These are phyloP conservation scores for Lithobates pipiens DNA, from an alignment of 2,797 vertebrate species.

Conservation along the genomic window DNA sequence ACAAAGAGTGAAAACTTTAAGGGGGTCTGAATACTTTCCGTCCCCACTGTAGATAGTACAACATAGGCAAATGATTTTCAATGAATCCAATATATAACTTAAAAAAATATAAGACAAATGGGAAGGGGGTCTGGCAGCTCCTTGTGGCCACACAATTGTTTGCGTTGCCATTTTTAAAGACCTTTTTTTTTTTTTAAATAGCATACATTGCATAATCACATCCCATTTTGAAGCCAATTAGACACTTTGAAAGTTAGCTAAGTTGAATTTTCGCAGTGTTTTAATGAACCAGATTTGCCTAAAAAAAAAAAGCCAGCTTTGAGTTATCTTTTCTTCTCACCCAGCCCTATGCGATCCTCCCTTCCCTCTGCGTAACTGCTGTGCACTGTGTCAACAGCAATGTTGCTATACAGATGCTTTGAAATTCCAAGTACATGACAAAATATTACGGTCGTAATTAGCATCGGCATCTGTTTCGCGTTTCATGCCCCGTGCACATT, in stretches of 20 bases:
- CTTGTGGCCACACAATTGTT: too few relatives aligned
- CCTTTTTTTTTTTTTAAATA: neutral
- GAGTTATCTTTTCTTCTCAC: neutral
- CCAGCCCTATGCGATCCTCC: neutral
- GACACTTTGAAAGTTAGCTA: neutral
- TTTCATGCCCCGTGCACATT: conserved; percentile 52
- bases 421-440: conserved; percentile 56
- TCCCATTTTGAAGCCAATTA: neutral
- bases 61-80: too few relatives aligned
- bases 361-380: conserved; percentile 2
- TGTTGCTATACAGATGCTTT: conserved; percentile 52
- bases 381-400: conserved; percentile 41
- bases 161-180: neutral
- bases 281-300: conserved; percentile 17
- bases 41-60: too few relatives aligned
- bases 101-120: too few relatives aligned
- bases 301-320: neutral
- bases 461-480: conserved; percentile 55
- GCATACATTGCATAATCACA: neutral
- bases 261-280: neutral
- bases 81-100: too few relatives aligned
- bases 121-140: too few relatives aligned
- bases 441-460: conserved; percentile 59
- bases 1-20: too few relatives aligned
- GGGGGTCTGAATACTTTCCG: too few relatives aligned